These are phyloP conservation scores for Microcebus lehilahytsara DNA, from an alignment of 2,113 vertebrate species.

Conservation along the genomic window DNA sequence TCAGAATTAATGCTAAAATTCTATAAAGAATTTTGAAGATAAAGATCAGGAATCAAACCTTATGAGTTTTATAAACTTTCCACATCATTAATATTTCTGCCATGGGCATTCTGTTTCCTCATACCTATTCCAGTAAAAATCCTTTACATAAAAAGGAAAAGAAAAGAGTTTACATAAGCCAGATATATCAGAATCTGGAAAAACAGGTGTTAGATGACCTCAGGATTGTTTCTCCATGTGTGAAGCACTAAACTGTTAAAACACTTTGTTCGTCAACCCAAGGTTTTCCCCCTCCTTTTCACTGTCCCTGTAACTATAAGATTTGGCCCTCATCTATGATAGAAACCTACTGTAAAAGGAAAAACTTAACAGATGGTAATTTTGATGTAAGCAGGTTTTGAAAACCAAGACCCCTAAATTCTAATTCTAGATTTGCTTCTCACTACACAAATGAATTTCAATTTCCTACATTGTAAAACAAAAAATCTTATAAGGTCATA, in stretches of 20 bases:
- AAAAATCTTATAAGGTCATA: background rate
- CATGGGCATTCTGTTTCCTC: background rate
- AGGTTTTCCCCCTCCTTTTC: background rate
- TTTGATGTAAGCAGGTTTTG: background rate
- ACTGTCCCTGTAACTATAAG: background rate
- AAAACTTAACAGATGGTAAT: background rate
- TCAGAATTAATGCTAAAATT: slow-evolving; percentile 6
- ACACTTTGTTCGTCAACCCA: background rate
- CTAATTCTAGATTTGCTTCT: background rate
- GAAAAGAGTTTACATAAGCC: background rate
- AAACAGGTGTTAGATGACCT: slow-evolving; percentile 10
- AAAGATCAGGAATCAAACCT: background rate
- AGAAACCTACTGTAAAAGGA: slow-evolving; percentile 23
- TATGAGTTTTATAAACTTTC: background rate
- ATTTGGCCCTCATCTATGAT: background rate
- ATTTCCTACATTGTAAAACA: background rate
- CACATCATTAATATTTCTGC: background rate
- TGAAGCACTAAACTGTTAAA: slow-evolving; percentile 28
- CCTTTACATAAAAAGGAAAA: slow-evolving; percentile 20
- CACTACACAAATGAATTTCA: background rate
- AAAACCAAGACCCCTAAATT: background rate
- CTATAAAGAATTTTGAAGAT: background rate
- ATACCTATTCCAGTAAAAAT: background rate
- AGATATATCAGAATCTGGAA: slow-evolving; percentile 12
- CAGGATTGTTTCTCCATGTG: slow-evolving; percentile 45